These are phyloP conservation scores for Tetropium fuscum DNA, from an alignment of 2,888 invertebrate species.

Conservation along the genomic window DNA sequence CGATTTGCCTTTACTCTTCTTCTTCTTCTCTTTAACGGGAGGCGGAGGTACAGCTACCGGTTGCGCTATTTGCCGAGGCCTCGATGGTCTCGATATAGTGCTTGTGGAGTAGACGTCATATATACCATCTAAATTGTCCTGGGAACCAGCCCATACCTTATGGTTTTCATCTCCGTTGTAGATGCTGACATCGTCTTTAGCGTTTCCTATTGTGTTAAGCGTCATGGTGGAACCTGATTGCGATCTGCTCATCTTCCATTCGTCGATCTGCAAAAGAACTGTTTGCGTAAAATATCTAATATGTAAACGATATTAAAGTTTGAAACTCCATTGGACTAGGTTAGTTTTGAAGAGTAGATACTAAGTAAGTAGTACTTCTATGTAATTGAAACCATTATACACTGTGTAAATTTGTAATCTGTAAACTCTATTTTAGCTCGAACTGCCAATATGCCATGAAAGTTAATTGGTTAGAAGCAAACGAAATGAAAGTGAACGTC, in stretches of 20 bases:
- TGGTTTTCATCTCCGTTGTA: constrained; percentile 95
- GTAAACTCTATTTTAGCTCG: no score
- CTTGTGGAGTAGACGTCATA: constrained; percentile 77
- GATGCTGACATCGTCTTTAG: constrained; percentile 83
- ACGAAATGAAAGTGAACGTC: no score
- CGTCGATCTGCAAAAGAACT: constrained; percentile 65
- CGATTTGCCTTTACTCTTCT: constrained; percentile 68
- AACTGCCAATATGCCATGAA: no score
- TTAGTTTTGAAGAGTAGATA: no score
- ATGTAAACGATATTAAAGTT: no score
- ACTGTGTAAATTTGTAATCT: no score
- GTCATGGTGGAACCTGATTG: constrained; percentile 73
- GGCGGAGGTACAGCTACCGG: constrained; percentile 87
- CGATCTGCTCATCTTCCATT: constrained; percentile 70
- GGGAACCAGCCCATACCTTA: constrained; percentile 89
- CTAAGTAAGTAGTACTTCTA: no score
- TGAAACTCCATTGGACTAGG: no score
- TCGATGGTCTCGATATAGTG: constrained; percentile 73
- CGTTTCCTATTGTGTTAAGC: constrained; percentile 70
- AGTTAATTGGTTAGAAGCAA: no score
- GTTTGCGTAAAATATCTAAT: no score
- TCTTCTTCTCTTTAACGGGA: constrained; percentile 74
- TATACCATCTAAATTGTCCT: constrained; percentile 78
- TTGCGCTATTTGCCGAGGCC: constrained; percentile 85
- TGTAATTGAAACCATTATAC: no score